Conservation (phyloP, 1,140 invertebrate genomes). For the Coelopa frigida region DNA sequence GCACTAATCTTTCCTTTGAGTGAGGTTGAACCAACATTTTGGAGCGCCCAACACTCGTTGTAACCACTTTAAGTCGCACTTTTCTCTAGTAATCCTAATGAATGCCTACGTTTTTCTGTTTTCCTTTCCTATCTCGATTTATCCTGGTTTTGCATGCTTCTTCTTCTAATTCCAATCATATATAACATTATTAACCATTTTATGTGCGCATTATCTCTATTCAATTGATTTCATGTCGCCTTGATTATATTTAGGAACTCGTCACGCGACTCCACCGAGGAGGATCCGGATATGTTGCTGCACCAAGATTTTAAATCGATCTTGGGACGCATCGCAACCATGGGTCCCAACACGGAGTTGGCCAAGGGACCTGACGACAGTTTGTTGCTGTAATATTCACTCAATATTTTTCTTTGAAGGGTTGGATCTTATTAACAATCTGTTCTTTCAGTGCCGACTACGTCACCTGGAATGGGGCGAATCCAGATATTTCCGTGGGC, state of each 20-base stretch:
- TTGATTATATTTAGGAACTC: no score
- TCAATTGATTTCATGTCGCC: no score
- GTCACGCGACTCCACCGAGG: constrained; percentile 17
- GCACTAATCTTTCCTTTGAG: no score
- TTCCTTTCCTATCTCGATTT: background rate
- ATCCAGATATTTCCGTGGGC: constrained; percentile 48
- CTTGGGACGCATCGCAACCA: constrained; percentile 48
- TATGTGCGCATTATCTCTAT: no score
- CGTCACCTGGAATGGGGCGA: constrained; percentile 62
- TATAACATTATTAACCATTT: no score
- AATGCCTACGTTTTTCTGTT: background rate
- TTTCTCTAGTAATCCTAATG: no score
- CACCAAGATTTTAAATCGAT: constrained; percentile 47
- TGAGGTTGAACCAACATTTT: no score
- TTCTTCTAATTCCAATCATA: no score
- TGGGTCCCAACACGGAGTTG: constrained; percentile 54
- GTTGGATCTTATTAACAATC: constrained; percentile 1
- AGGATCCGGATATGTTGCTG: constrained; percentile 45
- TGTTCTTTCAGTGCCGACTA: constrained; percentile 55
- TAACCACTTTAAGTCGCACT: no score
- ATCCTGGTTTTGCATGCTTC: constrained; percentile 2
- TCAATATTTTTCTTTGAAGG: background rate
- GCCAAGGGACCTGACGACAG: constrained; percentile 59
- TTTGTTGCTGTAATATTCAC: constrained; percentile 53
- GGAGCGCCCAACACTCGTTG: no score